Evolutionary conservation across 2,888 invertebrate species (phyloP).

Genomic region (Geotrupes spiniger): DNA sequence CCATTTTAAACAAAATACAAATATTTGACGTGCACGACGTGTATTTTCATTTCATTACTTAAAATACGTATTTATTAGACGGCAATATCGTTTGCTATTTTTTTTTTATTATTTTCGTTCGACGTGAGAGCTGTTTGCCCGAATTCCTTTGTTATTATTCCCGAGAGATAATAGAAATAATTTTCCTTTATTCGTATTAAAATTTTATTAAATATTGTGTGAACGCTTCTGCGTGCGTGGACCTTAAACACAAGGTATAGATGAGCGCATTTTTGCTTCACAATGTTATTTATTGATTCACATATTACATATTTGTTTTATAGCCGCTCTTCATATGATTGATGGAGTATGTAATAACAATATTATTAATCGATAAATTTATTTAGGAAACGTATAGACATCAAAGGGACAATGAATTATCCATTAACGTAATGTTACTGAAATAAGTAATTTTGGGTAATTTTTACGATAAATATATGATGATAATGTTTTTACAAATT

Average conservation of each 20-base stretch:
- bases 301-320: constrained; percentile 7
- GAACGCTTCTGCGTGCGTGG: not conserved
- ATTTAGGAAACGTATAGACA: constrained; percentile 5
- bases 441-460: too few species aligned
- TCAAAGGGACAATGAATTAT: too few species aligned
- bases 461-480: too few species aligned
- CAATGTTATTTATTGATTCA: constrained; percentile 15
- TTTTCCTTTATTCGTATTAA: constrained; percentile 4
- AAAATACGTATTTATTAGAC: too few species aligned
- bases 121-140: too few species aligned
- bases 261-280: constrained; percentile 13
- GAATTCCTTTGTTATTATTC: not conserved
- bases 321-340: constrained; percentile 13
- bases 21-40: too few species aligned
- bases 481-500: too few species aligned
- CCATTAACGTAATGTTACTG: too few species aligned
- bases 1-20: too few species aligned
- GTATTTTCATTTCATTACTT: too few species aligned
- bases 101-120: too few species aligned
- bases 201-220: constrained; percentile 5
- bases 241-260: not conserved
- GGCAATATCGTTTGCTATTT: too few species aligned
- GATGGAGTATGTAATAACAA: constrained; percentile 14
- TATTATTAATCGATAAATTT: constrained; percentile 5
- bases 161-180: not conserved